Base-by-base conservation (phyloP, 1,140 invertebrate genomes). In the Drosophila oshimai region DNA sequence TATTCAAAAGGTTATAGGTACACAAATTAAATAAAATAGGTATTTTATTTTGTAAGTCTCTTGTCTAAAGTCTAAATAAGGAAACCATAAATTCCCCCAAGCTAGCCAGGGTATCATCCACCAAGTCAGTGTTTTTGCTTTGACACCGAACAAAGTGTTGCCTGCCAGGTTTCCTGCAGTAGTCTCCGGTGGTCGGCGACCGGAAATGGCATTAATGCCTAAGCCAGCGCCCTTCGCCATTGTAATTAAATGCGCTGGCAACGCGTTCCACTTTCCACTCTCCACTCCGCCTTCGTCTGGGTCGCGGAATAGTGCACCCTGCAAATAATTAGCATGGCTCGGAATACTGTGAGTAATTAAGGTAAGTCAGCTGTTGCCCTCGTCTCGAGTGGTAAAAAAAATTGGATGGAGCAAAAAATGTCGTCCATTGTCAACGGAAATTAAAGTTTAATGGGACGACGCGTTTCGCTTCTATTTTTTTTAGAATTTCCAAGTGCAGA, bases 321-420 rank as follows among this genome's bases (percentile, higher is more conserved):
- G 75, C 67, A 86, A 86, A 86, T 86, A 86, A 86, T 86, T 87
- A 86, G 80, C 80, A 61, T 79, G 61, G 61, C 80, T 64, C 26
- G 65, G 47, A 79, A 55, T 79, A 39, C 75, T 46, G 70, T 65
- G 74, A 78, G 79, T 84, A 87, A 86, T 86, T 87, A 86, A 86
- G 80, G 80, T 87, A 86, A 80, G 67, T 86, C 67, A 87, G 80
- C 80, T 86, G 75, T 73, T 86, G 47, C 45, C 71, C 42, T 39
- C 62, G 37, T 41, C 41, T 39, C 42, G 28, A 61, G 31, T 6
- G 18, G 15, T 1, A 10, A n/a, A 20, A 47, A 51, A 62, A 44
- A 54, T 7, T 3, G 28, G n/a, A 39, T 9, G 10, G 5, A 9
- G 24, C 46, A 64, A 72, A 73, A 64, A 73, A 10, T 72, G 44